Conservation (phyloP, 1,140 invertebrate species). For the Frieseomelitta varia region DNA sequence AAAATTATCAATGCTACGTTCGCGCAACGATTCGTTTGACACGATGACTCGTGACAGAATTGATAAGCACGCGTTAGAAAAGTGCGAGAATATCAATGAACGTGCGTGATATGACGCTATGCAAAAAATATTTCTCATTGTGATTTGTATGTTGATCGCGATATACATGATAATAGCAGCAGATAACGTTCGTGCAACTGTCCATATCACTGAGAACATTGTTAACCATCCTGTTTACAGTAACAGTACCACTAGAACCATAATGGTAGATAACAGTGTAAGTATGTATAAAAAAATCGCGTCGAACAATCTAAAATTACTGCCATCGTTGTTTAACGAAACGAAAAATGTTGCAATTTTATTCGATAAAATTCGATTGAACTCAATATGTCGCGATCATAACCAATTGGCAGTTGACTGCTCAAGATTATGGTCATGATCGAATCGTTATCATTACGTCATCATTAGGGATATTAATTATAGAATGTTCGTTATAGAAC, state of each 20-base stretch:
- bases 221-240: not conserved
- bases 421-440: not conserved
- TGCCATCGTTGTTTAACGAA: not conserved
- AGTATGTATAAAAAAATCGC: not conserved
- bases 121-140: conserved; percentile 44
- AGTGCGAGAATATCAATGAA: conserved; percentile 25
- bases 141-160: conserved; percentile 34
- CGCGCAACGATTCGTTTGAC: not conserved
- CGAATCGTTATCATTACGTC: not conserved
- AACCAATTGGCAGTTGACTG: conserved; percentile 35
- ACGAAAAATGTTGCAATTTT: not conserved
- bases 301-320: not conserved
- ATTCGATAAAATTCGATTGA: not conserved
- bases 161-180: conserved; percentile 26
- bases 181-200: not conserved
- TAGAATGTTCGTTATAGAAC: conserved; percentile 48
- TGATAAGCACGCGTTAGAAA: conserved; percentile 30
- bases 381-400: not conserved
- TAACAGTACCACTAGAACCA: not conserved
- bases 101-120: conserved; percentile 49
- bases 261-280: not conserved
- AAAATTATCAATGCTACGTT: not conserved
- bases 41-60: conserved; percentile 27
- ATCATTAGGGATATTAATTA: conserved; percentile 34
- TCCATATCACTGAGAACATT: not conserved